Conservation (phyloP, 1,140 invertebrate species). For the Rhopalosiphum padi region DNA sequence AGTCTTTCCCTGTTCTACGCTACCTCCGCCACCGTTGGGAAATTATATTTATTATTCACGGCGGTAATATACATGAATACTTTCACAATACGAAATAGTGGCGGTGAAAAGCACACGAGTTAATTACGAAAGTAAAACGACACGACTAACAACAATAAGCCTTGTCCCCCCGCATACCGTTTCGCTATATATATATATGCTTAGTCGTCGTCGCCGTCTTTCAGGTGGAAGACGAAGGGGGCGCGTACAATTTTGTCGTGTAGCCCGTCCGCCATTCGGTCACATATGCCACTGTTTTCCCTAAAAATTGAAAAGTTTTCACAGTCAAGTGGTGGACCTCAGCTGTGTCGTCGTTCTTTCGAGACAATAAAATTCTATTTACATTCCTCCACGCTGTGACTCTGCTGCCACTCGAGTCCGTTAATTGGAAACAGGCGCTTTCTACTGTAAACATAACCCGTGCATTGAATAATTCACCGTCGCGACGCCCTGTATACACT, state of each 20-base stretch:
- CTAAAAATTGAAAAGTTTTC: constrained; percentile 8
- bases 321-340: background rate
- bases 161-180: background rate
- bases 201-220: background rate
- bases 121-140: constrained; percentile 52
- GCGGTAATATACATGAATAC: background rate
- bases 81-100: background rate
- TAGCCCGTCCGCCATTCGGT: background rate
- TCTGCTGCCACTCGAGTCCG: background rate
- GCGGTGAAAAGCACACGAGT: constrained; percentile 42
- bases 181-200: background rate
- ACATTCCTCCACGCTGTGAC: background rate
- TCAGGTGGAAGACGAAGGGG: background rate
- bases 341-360: background rate
- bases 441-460: constrained; percentile 46
- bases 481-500: constrained; percentile 19
- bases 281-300: background rate
- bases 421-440: constrained; percentile 50
- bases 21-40: background rate
- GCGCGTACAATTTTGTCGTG: background rate
- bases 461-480: constrained; percentile 28
- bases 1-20: background rate
- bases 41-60: constrained; percentile 47
- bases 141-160: constrained; percentile 29
- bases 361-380: constrained; percentile 47